Evolutionary conservation across 2,797 vertebrate species (phyloP).

Genomic region (Hylomyscus alleni): DNA sequence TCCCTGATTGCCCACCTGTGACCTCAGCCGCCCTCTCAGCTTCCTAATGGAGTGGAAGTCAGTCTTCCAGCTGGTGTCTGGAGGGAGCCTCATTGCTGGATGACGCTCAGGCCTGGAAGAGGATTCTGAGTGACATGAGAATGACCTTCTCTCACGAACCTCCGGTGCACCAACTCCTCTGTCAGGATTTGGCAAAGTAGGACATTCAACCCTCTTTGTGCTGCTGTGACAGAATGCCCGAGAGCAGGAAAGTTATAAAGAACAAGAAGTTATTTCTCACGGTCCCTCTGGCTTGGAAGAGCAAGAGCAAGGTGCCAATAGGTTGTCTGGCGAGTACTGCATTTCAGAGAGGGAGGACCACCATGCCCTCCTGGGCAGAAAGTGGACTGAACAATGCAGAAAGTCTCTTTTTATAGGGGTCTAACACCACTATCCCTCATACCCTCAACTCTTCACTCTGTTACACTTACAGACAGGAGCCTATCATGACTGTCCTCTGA

Average conservation of each 20-base stretch:
- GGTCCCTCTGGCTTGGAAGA: not conserved
- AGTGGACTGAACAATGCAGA: too few relatives aligned
- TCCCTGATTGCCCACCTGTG: constrained; percentile 52
- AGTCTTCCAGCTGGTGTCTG: not conserved
- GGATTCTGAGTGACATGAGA: not conserved
- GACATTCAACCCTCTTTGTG: too few relatives aligned
- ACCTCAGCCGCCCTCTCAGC: not conserved
- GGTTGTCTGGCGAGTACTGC: not conserved
- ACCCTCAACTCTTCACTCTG: too few relatives aligned
- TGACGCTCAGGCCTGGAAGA: not conserved
- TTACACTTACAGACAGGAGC: not conserved
- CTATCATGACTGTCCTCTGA: not conserved
- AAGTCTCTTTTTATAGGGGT: not conserved
- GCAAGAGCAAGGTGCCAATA: not conserved
- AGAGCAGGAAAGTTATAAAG: not conserved
- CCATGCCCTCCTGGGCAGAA: rapidly evolving
- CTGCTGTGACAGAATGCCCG: not conserved
- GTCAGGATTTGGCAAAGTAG: not conserved
- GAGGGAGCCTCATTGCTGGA: not conserved
- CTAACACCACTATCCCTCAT: not conserved
- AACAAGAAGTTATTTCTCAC: too few relatives aligned
- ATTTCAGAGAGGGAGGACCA: not conserved
- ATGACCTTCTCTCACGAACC: constrained; percentile 9
- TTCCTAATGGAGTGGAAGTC: not conserved
- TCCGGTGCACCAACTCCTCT: not conserved